These are phyloP conservation scores for Physocephala rufipes DNA, from an alignment of 2,888 invertebrate genomes.

Conservation along the genomic window DNA sequence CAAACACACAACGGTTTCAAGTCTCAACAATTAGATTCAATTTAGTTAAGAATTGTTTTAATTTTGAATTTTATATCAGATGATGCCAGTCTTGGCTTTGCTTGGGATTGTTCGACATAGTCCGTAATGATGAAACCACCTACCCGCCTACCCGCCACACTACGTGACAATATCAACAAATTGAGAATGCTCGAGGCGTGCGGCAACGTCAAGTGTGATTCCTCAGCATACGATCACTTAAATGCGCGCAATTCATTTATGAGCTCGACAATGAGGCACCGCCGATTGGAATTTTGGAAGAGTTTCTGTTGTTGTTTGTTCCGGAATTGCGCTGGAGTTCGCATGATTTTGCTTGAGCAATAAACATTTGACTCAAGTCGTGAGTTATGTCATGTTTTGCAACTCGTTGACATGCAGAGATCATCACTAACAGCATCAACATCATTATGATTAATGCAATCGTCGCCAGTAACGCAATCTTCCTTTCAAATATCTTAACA, in stretches of 20 bases:
- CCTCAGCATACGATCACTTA: constrained; percentile 14
- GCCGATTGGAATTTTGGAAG: too few species aligned
- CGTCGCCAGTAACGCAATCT: too few species aligned
- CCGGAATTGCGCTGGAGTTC: too few species aligned
- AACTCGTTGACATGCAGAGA: constrained; percentile 24
- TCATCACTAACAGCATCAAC: constrained; percentile 18
- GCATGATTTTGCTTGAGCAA: not conserved
- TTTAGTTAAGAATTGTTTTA: constrained; percentile 30
- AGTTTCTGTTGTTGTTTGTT: too few species aligned
- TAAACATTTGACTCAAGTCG: too few species aligned
- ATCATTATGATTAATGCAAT: not conserved
- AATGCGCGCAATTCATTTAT: constrained; percentile 19
- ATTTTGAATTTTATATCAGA: constrained; percentile 20
- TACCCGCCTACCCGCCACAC: too few species aligned
- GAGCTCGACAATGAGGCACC: not conserved
- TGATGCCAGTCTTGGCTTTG: not conserved
- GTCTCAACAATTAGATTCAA: constrained; percentile 28
- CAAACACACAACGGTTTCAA: too few species aligned
- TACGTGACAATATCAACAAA: constrained; percentile 9
- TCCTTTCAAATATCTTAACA: not conserved
- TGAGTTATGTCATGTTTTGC: not conserved
- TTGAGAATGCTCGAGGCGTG: not conserved
- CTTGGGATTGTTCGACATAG: too few species aligned
- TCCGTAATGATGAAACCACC: not conserved
- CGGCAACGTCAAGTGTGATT: constrained; percentile 16